Base-by-base conservation (phyloP, 2,888 invertebrate genomes). In the Pardosa pseudoannulata region DNA sequence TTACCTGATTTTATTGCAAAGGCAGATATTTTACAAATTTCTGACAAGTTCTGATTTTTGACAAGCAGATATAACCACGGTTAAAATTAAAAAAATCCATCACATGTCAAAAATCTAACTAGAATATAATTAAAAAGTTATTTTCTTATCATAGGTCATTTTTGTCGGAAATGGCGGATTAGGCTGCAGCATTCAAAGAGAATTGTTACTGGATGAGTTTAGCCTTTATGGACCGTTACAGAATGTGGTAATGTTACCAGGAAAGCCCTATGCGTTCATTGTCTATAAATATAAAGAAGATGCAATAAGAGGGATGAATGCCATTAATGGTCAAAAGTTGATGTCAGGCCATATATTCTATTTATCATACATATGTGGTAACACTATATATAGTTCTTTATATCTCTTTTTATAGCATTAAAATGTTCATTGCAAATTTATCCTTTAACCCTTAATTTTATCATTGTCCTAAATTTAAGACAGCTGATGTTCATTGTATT, bases 81-180 rank as follows among this genome's bases (percentile, higher is more conserved):
- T n/a, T n/a, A n/a, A n/a, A n/a, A n/a, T n/a, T n/a, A n/a, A n/a
- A n/a, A n/a, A n/a, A n/a, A n/a, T n/a, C n/a, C n/a, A n/a, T n/a
- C n/a, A n/a, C n/a, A n/a, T n/a, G n/a, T n/a, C n/a, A n/a, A n/a
- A n/a, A n/a, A n/a, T n/a, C n/a, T n/a, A n/a, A n/a, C n/a, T n/a
- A n/a, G n/a, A n/a, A n/a, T n/a, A n/a, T n/a, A n/a, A n/a, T n/a
- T n/a, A n/a, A n/a, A n/a, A n/a, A n/a, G n/a, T n/a, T n/a, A n/a
- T n/a, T 9, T 36, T 36, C 9, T 36, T 36, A 9, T 56, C 3
- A 23, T 91, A 96, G 96, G 93, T 94, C 90, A 90, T 96, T 67
- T 93, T 94, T 64, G 92, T 98, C n/a, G 96, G 96, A 90, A 98
- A 98, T 92, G 95, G 95, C 31, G 98, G 98, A 0, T 93, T 97